Evolutionary conservation across 2,113 vertebrate genomes (phyloP).

Genomic region (Bufo bufo): DNA sequence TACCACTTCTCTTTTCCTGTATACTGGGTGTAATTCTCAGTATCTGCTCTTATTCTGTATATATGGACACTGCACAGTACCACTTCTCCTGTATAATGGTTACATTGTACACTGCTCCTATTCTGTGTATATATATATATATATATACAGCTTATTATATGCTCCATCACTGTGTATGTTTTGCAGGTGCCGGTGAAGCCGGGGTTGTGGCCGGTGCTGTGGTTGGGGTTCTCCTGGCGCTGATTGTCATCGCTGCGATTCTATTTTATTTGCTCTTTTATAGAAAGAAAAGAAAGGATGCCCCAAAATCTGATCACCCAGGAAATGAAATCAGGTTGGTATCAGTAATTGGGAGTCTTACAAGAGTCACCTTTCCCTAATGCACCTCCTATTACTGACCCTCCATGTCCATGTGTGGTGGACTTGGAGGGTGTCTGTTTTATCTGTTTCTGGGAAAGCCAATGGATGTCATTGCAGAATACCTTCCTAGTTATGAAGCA

Average conservation of each 20-base stretch:
- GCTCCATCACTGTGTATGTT: background rate
- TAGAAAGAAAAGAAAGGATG: slow-evolving; percentile 47
- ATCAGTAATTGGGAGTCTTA: background rate
- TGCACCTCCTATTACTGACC: background rate
- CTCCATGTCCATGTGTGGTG: background rate
- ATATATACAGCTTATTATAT: background rate
- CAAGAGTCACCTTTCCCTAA: background rate
- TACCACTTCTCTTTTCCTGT: no score
- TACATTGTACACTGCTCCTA: no score
- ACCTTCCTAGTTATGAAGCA: background rate
- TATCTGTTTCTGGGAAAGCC: background rate
- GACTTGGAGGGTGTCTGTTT: no score
- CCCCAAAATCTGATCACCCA: background rate
- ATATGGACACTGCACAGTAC: slow-evolving; percentile 5
- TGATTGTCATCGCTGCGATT: slow-evolving; percentile 66
- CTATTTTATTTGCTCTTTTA: slow-evolving; percentile 59
- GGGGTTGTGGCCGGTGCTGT: slow-evolving; percentile 67
- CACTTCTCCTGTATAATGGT: background rate
- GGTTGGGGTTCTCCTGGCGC: slow-evolving; percentile 67
- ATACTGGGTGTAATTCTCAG: background rate
- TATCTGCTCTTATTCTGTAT: background rate
- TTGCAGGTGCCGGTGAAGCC: slow-evolving; percentile 61
- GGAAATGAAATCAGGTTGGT: slow-evolving; percentile 62
- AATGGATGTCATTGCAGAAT: background rate
- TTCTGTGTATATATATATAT: background rate